phyloP scores from a whole-genome alignment of 2,113 vertebrate species.

The Heloderma charlesbogerti region DNA sequence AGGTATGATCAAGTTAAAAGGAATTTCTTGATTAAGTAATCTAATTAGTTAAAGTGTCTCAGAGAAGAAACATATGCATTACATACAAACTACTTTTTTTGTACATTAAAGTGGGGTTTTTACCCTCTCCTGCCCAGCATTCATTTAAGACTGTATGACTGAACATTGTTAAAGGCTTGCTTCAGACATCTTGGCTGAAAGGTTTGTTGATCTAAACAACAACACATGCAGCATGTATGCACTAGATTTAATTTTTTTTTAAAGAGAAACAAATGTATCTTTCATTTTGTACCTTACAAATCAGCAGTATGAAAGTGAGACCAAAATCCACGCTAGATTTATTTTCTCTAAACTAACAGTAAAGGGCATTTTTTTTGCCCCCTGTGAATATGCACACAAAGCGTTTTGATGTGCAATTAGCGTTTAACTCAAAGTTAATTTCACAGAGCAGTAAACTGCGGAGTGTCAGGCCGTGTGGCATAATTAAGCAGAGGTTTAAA shows the following conservation, averaged over 20 bases:
- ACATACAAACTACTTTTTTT: too few species aligned
- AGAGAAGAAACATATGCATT: too few species aligned
- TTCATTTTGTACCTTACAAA: constrained; percentile 67
- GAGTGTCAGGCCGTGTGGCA: constrained; percentile 54
- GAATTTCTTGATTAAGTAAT: constrained; percentile 6
- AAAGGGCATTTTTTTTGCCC: constrained; percentile 35
- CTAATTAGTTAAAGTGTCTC: too few species aligned
- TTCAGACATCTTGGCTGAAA: constrained; percentile 67
- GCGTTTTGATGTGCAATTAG: constrained; percentile 73
- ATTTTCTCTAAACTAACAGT: constrained; percentile 59
- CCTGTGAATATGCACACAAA: constrained; percentile 23
- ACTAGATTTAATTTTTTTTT: constrained; percentile 31
- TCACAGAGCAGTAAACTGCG: constrained; percentile 68
- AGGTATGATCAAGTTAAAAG: neutral
- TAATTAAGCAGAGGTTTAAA: constrained; percentile 72
- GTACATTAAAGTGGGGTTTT: too few species aligned
- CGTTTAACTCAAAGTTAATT: constrained; percentile 74
- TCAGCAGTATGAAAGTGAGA: constrained; percentile 54
- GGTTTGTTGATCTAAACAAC: constrained; percentile 69
- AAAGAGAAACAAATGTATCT: constrained; percentile 9
- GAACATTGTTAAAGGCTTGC: constrained; percentile 65
- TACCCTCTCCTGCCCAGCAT: too few species aligned
- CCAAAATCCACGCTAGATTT: constrained; percentile 26
- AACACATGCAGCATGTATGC: constrained; percentile 61
- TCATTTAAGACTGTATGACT: neutral